A percentile compares a stretch with the other conserved stretches of the same genome.
Evolutionary conservation across 2,888 invertebrate species (phyloP).

Genomic region (Macrophya alboannulata): DNA sequence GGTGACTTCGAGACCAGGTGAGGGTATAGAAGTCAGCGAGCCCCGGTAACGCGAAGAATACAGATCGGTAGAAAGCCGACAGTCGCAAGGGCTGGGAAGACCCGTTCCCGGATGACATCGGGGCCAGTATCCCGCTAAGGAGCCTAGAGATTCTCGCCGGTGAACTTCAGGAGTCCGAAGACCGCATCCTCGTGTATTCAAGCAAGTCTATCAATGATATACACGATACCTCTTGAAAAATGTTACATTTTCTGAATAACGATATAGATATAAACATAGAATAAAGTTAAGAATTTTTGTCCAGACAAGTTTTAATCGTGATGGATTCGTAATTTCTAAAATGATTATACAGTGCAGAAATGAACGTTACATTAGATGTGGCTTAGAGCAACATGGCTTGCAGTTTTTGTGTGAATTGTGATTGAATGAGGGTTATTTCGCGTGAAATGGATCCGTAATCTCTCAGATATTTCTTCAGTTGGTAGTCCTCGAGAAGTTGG

Average conservation of each 20-base stretch:
- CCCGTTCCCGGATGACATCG: slow-evolving; percentile 72
- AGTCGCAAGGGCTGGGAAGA: slow-evolving; percentile 77
- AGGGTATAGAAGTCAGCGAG: slow-evolving; percentile 77
- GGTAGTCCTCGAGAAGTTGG: background rate
- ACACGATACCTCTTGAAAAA: background rate
- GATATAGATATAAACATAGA: background rate
- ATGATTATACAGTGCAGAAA: background rate
- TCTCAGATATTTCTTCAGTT: background rate
- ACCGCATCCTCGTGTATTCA: slow-evolving; percentile 72
- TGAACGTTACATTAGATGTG: background rate
- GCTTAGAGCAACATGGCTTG: background rate
- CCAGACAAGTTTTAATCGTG: background rate
- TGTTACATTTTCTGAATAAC: background rate
- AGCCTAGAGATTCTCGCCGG: slow-evolving; percentile 75
- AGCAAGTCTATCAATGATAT: slow-evolving; percentile 69
- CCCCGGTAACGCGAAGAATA: slow-evolving; percentile 77
- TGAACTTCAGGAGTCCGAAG: slow-evolving; percentile 76
- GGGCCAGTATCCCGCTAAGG: slow-evolving; percentile 73
- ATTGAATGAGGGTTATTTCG: background rate
- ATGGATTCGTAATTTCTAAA: background rate
- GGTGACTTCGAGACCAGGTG: slow-evolving; percentile 74
- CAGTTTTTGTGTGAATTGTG: background rate
- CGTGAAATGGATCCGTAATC: background rate
- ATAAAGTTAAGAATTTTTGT: background rate
- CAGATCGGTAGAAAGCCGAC: slow-evolving; percentile 75